phyloP scores from a whole-genome alignment of 1,140 invertebrate species.

The Tribolium castaneum region DNA sequence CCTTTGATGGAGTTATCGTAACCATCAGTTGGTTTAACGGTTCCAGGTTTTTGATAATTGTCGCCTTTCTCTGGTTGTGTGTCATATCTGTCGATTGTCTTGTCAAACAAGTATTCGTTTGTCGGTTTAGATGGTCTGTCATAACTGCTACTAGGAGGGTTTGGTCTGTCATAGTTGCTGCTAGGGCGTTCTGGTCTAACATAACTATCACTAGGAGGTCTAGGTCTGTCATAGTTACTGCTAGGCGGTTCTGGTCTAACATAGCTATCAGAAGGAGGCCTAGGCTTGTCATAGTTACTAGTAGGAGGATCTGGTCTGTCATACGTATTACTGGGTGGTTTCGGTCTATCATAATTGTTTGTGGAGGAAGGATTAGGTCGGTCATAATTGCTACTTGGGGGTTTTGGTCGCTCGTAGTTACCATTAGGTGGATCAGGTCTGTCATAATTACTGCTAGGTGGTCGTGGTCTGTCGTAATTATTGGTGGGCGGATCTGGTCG shows the following conservation, averaged over 20 bases:
- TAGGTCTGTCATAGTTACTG: background rate
- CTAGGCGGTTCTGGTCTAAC: background rate
- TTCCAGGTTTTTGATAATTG: constrained; percentile 11
- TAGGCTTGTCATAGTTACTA: background rate
- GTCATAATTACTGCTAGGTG: background rate
- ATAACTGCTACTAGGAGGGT: background rate
- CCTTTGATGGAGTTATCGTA: constrained; percentile 42
- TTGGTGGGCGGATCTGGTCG: background rate
- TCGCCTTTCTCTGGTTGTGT: background rate
- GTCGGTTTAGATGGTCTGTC: constrained; percentile 25
- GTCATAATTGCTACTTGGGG: background rate
- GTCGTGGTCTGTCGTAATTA: background rate
- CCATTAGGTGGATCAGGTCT: background rate
- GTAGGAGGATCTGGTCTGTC: background rate
- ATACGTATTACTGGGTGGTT: background rate
- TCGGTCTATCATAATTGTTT: background rate
- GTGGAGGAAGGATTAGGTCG: background rate
- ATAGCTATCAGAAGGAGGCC: background rate
- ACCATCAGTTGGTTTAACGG: constrained; percentile 31
- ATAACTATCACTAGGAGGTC: background rate
- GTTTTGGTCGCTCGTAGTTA: background rate
- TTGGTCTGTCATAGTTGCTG: background rate
- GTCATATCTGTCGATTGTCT: background rate
- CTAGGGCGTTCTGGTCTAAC: background rate
- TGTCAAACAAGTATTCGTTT: constrained; percentile 3